Conservation (phyloP, 2,888 invertebrate species). For the Tetramorium bicarinatum region DNA sequence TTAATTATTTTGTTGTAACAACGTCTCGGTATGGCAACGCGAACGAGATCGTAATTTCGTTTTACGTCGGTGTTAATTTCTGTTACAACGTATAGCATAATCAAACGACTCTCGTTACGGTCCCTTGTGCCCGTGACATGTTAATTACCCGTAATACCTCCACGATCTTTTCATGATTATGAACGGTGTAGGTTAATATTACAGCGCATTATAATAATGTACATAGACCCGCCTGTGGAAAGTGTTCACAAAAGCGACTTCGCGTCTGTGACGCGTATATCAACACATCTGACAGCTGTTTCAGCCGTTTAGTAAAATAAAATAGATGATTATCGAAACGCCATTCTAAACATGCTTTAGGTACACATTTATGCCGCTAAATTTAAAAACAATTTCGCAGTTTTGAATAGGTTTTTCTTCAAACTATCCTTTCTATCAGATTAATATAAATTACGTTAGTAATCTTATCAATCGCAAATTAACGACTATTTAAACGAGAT, state of each 20-base stretch:
- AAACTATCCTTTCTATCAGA: background rate
- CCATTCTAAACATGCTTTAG: background rate
- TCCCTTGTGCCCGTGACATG: constrained; percentile 54
- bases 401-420: background rate
- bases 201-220: constrained; percentile 46
- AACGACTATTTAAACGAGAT: background rate
- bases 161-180: constrained; percentile 26
- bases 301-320: constrained; percentile 8
- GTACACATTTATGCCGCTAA: background rate
- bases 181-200: constrained; percentile 50
- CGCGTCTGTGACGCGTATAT: background rate
- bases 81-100: constrained; percentile 25
- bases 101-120: constrained; percentile 51
- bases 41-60: constrained; percentile 53
- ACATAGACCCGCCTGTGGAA: constrained; percentile 7
- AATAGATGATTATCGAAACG: background rate
- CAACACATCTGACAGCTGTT: constrained; percentile 23
- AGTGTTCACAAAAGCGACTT: constrained; percentile 45
- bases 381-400: background rate
- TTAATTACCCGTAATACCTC: constrained; percentile 56
- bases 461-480: background rate
- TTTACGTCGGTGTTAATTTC: constrained; percentile 29
- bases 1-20: constrained; percentile 49
- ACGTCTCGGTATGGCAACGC: constrained; percentile 30
- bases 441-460: background rate